Conservation (phyloP, 2,888 invertebrate genomes). For the Lepidocyrtoides sp. region DNA sequence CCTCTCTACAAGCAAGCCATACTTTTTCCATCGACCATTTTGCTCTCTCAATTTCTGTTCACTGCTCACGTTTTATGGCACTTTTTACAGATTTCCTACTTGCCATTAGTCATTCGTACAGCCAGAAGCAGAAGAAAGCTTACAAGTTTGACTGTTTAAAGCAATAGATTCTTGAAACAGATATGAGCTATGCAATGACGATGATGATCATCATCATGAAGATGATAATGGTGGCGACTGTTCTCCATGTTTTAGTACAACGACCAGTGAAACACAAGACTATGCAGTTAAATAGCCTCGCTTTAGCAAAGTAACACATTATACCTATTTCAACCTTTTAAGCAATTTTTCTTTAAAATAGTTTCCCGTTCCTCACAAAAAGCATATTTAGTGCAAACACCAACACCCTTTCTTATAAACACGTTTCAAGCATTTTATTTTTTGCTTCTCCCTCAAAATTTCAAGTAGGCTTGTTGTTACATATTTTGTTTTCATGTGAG, state of each 20-base stretch:
- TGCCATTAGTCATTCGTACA: constrained; percentile 50
- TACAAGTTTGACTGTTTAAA: neutral
- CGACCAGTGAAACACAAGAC: neutral
- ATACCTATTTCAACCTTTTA: no score
- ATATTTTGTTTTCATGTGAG: constrained; percentile 42
- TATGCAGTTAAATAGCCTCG: neutral
- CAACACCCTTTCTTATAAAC: neutral
- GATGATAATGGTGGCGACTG: constrained; percentile 16
- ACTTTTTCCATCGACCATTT: neutral
- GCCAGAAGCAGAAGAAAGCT: neutral
- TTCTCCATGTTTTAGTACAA: neutral
- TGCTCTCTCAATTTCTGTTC: neutral
- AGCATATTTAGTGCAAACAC: neutral
- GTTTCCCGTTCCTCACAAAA: neutral
- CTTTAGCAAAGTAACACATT: neutral
- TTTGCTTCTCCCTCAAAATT: neutral
- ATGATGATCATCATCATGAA: constrained; percentile 11
- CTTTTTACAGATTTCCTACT: constrained; percentile 57
- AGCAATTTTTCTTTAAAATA: neutral
- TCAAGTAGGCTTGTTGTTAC: neutral
- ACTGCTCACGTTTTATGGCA: constrained; percentile 41
- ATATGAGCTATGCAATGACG: constrained; percentile 28
- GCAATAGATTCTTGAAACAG: constrained; percentile 18
- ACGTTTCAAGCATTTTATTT: neutral
- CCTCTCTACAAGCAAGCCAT: neutral